Evolutionary conservation across 2,888 invertebrate species (phyloP), one percentile per base, ranked within the genome.

Genomic region (Cosmopolites sordidus): DNA sequence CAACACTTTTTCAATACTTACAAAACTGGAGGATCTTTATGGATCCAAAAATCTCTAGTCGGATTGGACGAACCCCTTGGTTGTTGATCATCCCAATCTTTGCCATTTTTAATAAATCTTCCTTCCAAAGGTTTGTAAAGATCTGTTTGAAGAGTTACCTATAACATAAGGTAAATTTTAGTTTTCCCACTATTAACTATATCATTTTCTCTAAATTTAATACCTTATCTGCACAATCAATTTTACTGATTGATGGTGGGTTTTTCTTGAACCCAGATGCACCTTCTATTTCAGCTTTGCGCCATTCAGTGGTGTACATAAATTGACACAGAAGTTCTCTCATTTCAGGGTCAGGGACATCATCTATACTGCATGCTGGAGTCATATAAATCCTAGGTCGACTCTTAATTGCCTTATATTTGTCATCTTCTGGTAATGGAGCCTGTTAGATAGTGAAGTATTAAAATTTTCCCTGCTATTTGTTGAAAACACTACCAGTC

Each of bases 291-390:
- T 66, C 66, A 11, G 68, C 66, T 54, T 65, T 66, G 45, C 66
- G 60, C 60, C 64, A 67, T 22, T 71, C 72, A 0, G 73, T 71
- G 1, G 69, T 72, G 59, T 76, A 76, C 60, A 70, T 70, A 46
- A 64, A 64, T 14, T 67, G 53, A 16, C 69, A 61, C 3, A 76
- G 44, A 9, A 71, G 45, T 39, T 68, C 62, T 30, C 73, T 62
- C 62, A 70, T 68, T 54, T 71, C 65, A 17, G 65, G 62, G 58
- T 75, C 73, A 5, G 66, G 62, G 2, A 74, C 64, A 40, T 75
- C 72, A 53, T 75, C 74, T 38, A 75, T 62, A 51, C 72, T 67
- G 2, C 73, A 66, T 9, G 70, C 73, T 1, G 75, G 73, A 2
- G 71, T 66, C 60, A 70, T 66, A 39, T 68, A 71, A 30, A 68